A percentile compares a stretch with the other conserved stretches of the same genome.
These are phyloP conservation scores for Bombus impatiens DNA, from an alignment of 1,140 invertebrate genomes.

Conservation along the genomic window DNA sequence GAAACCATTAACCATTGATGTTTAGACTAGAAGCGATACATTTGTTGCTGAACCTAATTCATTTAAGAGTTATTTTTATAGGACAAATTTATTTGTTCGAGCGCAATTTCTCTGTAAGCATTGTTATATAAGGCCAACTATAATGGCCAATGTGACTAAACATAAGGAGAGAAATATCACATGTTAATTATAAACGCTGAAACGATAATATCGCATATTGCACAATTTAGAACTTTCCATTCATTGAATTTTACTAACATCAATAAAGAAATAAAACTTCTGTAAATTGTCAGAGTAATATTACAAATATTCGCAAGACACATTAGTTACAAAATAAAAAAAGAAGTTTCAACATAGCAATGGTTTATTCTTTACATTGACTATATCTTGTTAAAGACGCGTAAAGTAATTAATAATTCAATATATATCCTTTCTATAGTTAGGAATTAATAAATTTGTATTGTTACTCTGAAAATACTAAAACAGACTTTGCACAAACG, in stretches of 20 bases:
- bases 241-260: constrained; percentile 24
- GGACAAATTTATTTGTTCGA: constrained; percentile 64
- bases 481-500: constrained; percentile 52
- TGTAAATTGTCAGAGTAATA: constrained; percentile 46
- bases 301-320: not conserved
- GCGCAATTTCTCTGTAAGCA: constrained; percentile 55
- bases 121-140: constrained; percentile 44
- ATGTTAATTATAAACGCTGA: constrained; percentile 41
- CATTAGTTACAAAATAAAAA: not conserved
- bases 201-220: constrained; percentile 41
- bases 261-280: constrained; percentile 19
- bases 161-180: constrained; percentile 34
- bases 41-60: constrained; percentile 72
- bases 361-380: constrained; percentile 36
- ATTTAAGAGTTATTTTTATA: constrained; percentile 77
- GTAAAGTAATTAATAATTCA: not conserved
- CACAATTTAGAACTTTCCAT: constrained; percentile 35
- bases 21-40: constrained; percentile 65
- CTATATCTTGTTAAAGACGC: constrained; percentile 38
- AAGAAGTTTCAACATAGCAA: not conserved
- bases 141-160: constrained; percentile 60
- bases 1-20: constrained; percentile 66
- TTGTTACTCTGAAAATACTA: constrained; percentile 38
- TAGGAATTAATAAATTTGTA: constrained; percentile 2
- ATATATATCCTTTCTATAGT: constrained; percentile 20